Evolutionary conservation across 2,797 vertebrate species (phyloP).

Genomic region (Buphagus erythrorhynchus): DNA sequence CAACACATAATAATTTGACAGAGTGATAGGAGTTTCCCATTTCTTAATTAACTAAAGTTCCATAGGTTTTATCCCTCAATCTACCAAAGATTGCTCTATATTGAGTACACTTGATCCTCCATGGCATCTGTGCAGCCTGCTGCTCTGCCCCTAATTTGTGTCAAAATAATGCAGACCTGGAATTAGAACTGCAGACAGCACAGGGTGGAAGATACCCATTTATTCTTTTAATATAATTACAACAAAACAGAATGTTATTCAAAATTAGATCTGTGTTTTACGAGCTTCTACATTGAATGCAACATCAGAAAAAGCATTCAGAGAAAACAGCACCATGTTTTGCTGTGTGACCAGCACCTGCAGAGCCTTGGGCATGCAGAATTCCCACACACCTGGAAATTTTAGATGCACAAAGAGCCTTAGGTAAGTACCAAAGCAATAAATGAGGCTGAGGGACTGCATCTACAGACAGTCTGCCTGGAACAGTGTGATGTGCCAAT

Average conservation of each 20-base stretch:
- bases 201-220: neutral
- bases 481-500: neutral
- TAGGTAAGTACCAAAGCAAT: neutral
- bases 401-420: neutral
- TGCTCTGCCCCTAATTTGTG: neutral
- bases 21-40: neutral
- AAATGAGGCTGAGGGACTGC: neutral
- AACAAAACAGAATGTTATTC: neutral
- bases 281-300: accelerated
- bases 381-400: neutral
- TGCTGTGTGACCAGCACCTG: neutral
- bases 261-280: neutral
- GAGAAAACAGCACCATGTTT: neutral
- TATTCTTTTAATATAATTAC: neutral
- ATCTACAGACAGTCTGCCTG: neutral
- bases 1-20: neutral
- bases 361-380: neutral
- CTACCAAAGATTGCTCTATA: neutral
- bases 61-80: neutral
- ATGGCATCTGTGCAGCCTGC: neutral
- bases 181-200: neutral
- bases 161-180: neutral
- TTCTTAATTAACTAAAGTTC: neutral
- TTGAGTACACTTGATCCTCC: neutral
- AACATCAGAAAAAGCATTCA: neutral